A percentile compares a stretch with the other conserved stretches of the same genome.
Conservation (phyloP, 2,797 vertebrate species). For the Tragopan temminckii region DNA sequence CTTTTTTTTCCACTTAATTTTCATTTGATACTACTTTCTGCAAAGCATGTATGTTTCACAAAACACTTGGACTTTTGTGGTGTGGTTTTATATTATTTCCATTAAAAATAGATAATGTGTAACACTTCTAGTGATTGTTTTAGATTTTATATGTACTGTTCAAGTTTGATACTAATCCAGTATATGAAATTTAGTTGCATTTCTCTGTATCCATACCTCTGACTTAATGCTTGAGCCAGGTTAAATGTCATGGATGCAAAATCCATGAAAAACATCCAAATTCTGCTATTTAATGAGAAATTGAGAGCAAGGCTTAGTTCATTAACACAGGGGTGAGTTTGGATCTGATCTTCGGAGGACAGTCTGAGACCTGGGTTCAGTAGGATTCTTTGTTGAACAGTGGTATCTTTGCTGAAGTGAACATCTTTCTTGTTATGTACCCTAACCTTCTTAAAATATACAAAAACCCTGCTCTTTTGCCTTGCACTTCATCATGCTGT, state of each 20-base stretch:
- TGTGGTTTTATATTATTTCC: not conserved
- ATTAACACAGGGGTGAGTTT: not conserved
- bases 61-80: not conserved
- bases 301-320: not conserved
- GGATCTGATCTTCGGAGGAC: not conserved
- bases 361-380: not conserved
- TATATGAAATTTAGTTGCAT: not conserved
- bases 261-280: not conserved
- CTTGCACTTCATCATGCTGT: not conserved
- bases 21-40: not conserved
- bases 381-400: rapidly evolving
- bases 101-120: not conserved
- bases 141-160: not conserved
- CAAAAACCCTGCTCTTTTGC: not conserved
- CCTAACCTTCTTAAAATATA: rapidly evolving
- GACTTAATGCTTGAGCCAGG: not conserved
- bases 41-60: not conserved
- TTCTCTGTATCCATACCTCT: not conserved
- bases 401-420: not conserved
- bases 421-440: not conserved
- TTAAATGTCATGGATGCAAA: rapidly evolving
- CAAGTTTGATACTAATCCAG: rapidly evolving
- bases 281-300: not conserved
- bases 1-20: not conserved
- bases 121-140: not conserved